Conservation (phyloP, 2,113 vertebrate genomes). For the Sminthopsis crassicaudata region DNA sequence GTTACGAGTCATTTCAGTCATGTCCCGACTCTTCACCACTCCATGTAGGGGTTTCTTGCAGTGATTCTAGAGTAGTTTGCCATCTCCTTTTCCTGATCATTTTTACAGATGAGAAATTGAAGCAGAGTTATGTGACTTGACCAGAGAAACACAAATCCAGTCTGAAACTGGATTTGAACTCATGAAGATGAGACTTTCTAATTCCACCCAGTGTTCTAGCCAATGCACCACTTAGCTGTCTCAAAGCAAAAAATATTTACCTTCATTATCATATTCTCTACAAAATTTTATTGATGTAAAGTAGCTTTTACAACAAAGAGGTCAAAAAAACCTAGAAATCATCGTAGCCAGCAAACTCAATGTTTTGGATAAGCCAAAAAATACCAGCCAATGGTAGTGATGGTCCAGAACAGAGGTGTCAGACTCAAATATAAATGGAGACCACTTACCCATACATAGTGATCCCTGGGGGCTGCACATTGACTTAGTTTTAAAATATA, state of each 20-base stretch:
- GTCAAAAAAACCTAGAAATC: not conserved
- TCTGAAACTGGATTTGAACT: not conserved
- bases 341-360: not conserved
- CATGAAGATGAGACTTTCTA: not conserved
- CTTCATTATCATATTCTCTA: not conserved
- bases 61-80: not conserved
- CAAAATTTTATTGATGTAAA: not conserved
- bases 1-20: not conserved
- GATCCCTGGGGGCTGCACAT: not conserved
- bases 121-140: not conserved
- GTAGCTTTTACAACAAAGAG: not conserved
- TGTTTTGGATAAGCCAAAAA: not conserved
- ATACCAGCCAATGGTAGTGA: not conserved
- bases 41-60: not conserved
- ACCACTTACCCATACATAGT: not conserved
- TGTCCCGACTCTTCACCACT: not conserved
- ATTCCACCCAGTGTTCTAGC: not conserved
- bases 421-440: not conserved
- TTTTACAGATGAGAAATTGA: not conserved
- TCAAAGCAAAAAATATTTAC: not conserved
- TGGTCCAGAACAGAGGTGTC: not conserved
- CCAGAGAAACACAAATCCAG: not conserved
- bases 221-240: not conserved
- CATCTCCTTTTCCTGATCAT: not conserved
- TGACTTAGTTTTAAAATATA: not conserved